Percentiles rank a stretch among this genome's conserved stretches.
phyloP scores from a whole-genome alignment of 2,113 vertebrate species.

The Gambusia holbrooki region DNA sequence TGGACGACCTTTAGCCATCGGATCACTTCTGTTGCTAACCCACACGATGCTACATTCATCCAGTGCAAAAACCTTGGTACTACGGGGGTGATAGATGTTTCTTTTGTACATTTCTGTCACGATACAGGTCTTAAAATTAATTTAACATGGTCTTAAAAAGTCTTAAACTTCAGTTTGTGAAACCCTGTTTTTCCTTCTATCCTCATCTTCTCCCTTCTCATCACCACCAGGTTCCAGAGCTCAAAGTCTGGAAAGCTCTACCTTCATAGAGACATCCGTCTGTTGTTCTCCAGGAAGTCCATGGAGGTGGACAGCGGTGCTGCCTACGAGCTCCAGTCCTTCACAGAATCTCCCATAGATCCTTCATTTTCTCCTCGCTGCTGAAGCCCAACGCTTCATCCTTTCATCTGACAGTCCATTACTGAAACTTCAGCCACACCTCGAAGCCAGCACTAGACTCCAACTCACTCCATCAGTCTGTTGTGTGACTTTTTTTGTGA shows the following conservation, averaged over 20 bases:
- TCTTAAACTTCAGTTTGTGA: too few relatives aligned
- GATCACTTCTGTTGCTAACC: too few relatives aligned
- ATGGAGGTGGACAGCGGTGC: constrained; percentile 99
- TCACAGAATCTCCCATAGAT: constrained; percentile 94
- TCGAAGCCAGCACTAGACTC: constrained; percentile 53
- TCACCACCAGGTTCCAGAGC: constrained; percentile 93
- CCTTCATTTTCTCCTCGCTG: constrained; percentile 95
- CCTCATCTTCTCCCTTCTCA: background rate
- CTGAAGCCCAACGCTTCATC: constrained; percentile 71
- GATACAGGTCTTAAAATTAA: too few relatives aligned
- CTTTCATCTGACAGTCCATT: constrained; percentile 18
- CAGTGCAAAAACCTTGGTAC: too few relatives aligned
- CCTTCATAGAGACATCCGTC: constrained; percentile 98
- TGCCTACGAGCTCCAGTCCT: constrained; percentile 98
- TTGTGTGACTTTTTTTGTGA: constrained; percentile 1
- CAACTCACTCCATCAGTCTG: constrained; percentile 13
- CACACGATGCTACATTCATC: too few relatives aligned
- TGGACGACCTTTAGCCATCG: too few relatives aligned
- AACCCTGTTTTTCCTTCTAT: background rate
- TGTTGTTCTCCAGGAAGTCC: constrained; percentile 98
- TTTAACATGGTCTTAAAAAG: too few relatives aligned
- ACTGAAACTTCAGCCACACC: constrained; percentile 42
- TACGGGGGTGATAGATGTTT: too few relatives aligned
- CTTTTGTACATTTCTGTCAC: too few relatives aligned
- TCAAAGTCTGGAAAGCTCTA: constrained; percentile 99